phyloP scores from a whole-genome alignment of 2,888 invertebrate genomes.

The Lepetodrilus schrolli region DNA sequence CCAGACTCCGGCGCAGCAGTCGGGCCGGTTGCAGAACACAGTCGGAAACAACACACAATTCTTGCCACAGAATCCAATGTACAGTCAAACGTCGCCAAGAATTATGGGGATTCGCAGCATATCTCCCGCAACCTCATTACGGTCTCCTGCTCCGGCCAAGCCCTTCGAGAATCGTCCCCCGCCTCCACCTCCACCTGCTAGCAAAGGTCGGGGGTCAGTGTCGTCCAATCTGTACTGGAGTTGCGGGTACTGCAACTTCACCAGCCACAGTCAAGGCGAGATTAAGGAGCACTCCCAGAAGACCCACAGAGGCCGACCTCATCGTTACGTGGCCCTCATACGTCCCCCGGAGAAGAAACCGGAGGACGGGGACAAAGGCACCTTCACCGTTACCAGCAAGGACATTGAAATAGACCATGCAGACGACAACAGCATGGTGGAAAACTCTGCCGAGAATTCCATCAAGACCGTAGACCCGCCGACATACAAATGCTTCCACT shows the following conservation, averaged over 20 bases:
- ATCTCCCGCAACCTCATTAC: not conserved
- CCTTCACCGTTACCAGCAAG: conserved; percentile 14
- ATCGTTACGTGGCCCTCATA: conserved; percentile 59
- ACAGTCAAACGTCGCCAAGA: not conserved
- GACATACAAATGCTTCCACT: conserved; percentile 61
- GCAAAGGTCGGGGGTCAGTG: conserved; percentile 34
- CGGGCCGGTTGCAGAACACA: not conserved
- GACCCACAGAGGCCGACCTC: conserved; percentile 56
- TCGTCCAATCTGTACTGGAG: conserved; percentile 61
- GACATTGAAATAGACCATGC: conserved; percentile 31
- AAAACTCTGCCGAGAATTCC: not conserved
- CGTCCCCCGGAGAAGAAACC: not conserved
- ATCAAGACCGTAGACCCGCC: conserved; percentile 13
- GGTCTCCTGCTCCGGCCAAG: not conserved
- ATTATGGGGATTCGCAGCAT: not conserved
- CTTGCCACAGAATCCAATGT: not conserved
- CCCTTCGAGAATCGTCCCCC: conserved; percentile 12
- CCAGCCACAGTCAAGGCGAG: conserved; percentile 58
- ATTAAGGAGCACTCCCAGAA: conserved; percentile 60
- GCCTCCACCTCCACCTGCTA: conserved; percentile 17
- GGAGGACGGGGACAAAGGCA: not conserved
- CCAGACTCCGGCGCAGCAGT: not conserved
- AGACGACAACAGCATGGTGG: conserved; percentile 29
- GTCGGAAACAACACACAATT: not conserved
- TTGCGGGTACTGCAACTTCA: conserved; percentile 65